Percentiles rank a stretch among this genome's conserved stretches.
Evolutionary conservation across 2,797 vertebrate genomes (phyloP).

Genomic region (Syngnathus rostellatus): DNA sequence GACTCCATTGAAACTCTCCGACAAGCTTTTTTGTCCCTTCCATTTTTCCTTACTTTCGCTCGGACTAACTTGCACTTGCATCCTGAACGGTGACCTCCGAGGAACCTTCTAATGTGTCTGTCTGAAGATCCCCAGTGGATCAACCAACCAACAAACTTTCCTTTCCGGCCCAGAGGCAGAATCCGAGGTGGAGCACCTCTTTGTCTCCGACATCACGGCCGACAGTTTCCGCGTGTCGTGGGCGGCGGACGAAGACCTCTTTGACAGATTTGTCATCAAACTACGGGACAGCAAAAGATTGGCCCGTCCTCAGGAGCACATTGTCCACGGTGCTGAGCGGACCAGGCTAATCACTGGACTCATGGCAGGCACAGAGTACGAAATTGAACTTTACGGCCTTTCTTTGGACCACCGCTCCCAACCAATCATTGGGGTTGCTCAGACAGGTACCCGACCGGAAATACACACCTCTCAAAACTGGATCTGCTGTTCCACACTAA

Average conservation of each 20-base stretch:
- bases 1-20: conserved; percentile 30
- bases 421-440: conserved; percentile 75
- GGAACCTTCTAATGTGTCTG: neutral
- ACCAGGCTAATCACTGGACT: conserved; percentile 80
- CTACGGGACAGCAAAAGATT: conserved; percentile 83
- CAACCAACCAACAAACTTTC: conserved; percentile 18
- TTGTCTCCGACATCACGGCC: conserved; percentile 81
- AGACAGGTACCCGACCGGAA: conserved; percentile 80
- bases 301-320: conserved; percentile 75
- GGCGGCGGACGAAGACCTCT: conserved; percentile 83
- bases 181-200: conserved; percentile 90
- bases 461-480: neutral
- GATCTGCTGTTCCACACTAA: neutral
- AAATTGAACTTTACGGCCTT: conserved; percentile 88
- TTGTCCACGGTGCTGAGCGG: conserved; percentile 71
- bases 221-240: conserved; percentile 87
- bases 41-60: conserved; percentile 10
- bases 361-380: conserved; percentile 84
- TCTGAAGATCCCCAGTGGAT: neutral
- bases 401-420: conserved; percentile 81
- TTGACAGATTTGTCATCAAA: conserved; percentile 92
- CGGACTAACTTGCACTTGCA: conserved; percentile 1
- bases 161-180: conserved; percentile 81
- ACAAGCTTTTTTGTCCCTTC: conserved; percentile 27
- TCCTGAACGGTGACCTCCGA: neutral